Base-by-base conservation (phyloP, 2,113 vertebrate species). In the Agelaius phoeniceus region DNA sequence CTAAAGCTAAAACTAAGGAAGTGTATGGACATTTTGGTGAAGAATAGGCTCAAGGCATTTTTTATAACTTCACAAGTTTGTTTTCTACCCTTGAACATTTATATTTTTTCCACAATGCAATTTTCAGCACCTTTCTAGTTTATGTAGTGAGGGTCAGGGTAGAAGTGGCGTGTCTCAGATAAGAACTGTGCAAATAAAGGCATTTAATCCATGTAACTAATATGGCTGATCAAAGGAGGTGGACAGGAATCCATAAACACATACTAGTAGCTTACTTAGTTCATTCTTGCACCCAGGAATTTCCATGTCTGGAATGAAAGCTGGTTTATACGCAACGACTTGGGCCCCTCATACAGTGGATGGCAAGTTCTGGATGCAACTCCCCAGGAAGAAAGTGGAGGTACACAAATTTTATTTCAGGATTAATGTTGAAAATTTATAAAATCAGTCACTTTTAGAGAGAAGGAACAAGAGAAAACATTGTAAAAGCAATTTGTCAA, bases 291-390 rank as follows among this genome's bases (percentile, higher is more conserved):
- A 81, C 3, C 3, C 15, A 99, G 99, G 99, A 99, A 99, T 95
- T 99, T 99, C 97, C 99, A 99, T 11, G 99, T 99, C 89, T 99
- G 99, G 99, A 98, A 99, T 15, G 99, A 99, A 97, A 98, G 97
- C 63, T 99, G 99, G 99, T 99, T 99, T 96, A 96, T 58, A 22
- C 98, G 99, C 49, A 87, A 92, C 4, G 99, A 99, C 95, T 96
- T 99, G 52, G 97, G 98, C 7, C 16, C 97, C n/a, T 96, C 95
- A 2, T 99, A 98, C 87, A 97, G 90, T 20, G 99, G 99, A 74
- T 99, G 99, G 99, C 99, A 99, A 96, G 95, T 99, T 89, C 91
- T 99, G 95, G 99, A 99, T 68, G 98, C 99, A n/a, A 99, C 99
- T 13, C 99, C 99, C 12, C 99, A 99, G 73, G 99, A 99, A 94